Evolutionary conservation across 1,140 invertebrate species (phyloP).

Genomic region (Drosophila ficusphila): DNA sequence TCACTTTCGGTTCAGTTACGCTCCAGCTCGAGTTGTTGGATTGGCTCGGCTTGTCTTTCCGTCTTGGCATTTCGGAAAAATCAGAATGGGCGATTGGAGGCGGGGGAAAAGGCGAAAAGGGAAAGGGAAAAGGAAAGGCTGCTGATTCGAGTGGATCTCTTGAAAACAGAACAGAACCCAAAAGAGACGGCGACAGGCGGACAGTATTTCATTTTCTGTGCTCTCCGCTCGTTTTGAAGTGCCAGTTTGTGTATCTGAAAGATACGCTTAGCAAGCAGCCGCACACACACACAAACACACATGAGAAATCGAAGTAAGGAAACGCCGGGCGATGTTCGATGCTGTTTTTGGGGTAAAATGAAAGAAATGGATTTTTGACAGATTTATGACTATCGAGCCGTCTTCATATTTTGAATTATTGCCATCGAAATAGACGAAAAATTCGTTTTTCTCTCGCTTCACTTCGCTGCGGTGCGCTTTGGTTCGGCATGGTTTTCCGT

Average conservation of each 20-base stretch:
- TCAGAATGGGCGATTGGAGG: slow-evolving; percentile 7
- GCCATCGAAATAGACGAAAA: slow-evolving; percentile 84
- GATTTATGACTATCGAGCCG: slow-evolving; percentile 84
- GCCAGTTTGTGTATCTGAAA: slow-evolving; percentile 80
- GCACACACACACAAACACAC: slow-evolving; percentile 44
- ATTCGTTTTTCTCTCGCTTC: slow-evolving; percentile 59
- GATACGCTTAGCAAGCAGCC: slow-evolving; percentile 76
- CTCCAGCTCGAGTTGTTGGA: slow-evolving; percentile 40
- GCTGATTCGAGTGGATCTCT: slow-evolving; percentile 63
- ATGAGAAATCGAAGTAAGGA: slow-evolving; percentile 53
- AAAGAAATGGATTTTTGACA: slow-evolving; percentile 84
- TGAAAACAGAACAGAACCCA: slow-evolving; percentile 56
- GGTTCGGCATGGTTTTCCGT: slow-evolving; percentile 33
- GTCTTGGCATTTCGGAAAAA: slow-evolving; percentile 42
- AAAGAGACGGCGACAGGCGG: slow-evolving; percentile 68
- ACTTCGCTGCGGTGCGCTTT: slow-evolving; percentile 28
- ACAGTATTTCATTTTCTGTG: slow-evolving; percentile 56
- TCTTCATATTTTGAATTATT: slow-evolving; percentile 84
- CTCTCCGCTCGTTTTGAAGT: slow-evolving; percentile 62
- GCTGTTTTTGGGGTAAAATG: slow-evolving; percentile 74
- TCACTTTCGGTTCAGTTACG: slow-evolving; percentile 69
- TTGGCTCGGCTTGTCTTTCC: slow-evolving; percentile 23
- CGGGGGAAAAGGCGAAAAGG: slow-evolving; percentile 43
- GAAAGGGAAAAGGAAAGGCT: too few relatives aligned
- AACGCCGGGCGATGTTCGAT: slow-evolving; percentile 68